Evolutionary conservation across 2,113 vertebrate species (phyloP).

Genomic region (Sinosuthora webbiana): DNA sequence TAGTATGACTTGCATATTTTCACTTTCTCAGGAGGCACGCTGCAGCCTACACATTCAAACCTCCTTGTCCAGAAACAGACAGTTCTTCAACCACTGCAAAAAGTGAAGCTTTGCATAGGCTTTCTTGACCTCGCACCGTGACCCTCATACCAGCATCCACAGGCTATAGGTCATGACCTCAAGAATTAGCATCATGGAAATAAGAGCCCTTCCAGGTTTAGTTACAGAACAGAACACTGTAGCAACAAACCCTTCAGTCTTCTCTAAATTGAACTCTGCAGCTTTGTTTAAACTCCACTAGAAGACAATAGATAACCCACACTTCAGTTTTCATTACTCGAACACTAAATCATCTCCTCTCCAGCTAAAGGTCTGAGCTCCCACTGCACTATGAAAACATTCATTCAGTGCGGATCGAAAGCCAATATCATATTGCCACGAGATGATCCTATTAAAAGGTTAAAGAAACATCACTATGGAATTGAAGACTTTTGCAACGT

Average conservation of each 20-base stretch:
- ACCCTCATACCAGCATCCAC: conserved; percentile 71
- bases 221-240: conserved; percentile 58
- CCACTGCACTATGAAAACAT: not conserved
- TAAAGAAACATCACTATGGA: conserved; percentile 18
- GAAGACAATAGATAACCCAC: conserved; percentile 47
- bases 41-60: conserved; percentile 15
- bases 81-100: conserved; percentile 1
- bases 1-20: conserved; percentile 43
- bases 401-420: not conserved
- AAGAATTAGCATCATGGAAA: conserved; percentile 70
- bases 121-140: conserved; percentile 68
- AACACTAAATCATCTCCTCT: conserved; percentile 25
- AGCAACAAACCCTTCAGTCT: conserved; percentile 32
- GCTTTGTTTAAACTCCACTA: conserved; percentile 23
- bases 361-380: not conserved
- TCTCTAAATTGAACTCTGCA: conserved; percentile 18
- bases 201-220: conserved; percentile 57
- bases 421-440: not conserved
- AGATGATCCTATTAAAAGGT: conserved; percentile 44
- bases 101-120: conserved; percentile 18
- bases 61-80: conserved; percentile 27
- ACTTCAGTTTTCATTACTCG: conserved; percentile 29
- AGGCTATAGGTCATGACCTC: conserved; percentile 72
- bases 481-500: not conserved
- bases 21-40: conserved; percentile 14